Evolutionary conservation across 2,888 invertebrate genomes (phyloP).

Genomic region (Molanna angustata): DNA sequence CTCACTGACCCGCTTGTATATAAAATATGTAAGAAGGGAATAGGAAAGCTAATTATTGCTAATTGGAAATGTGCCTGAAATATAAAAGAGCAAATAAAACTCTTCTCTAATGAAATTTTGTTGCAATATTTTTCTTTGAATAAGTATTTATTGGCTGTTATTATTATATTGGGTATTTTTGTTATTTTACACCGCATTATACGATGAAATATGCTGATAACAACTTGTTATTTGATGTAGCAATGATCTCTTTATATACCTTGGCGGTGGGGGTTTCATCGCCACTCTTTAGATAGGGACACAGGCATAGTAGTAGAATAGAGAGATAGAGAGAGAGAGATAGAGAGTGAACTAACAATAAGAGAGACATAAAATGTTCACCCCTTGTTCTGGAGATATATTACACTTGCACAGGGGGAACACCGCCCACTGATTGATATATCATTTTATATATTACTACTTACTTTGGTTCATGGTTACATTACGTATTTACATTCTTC

Average conservation of each 20-base stretch:
- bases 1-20: slow-evolving; percentile 28
- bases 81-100: slow-evolving; percentile 28
- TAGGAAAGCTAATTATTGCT: slow-evolving; percentile 4
- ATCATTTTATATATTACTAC: too few species aligned
- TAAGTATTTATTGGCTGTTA: slow-evolving; percentile 35
- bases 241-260: too few species aligned
- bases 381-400: slow-evolving; percentile 42
- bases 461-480: slow-evolving; percentile 41
- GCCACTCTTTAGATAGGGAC: too few species aligned
- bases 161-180: slow-evolving; percentile 40
- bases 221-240: too few species aligned
- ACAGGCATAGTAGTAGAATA: slow-evolving; percentile 4
- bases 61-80: slow-evolving; percentile 15
- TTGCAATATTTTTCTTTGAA: slow-evolving; percentile 34
- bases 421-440: slow-evolving; percentile 30
- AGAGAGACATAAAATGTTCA: slow-evolving; percentile 26
- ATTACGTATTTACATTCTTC: slow-evolving; percentile 43
- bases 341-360: slow-evolving; percentile 4
- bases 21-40: slow-evolving; percentile 16
- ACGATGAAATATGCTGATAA: too few species aligned
- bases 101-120: slow-evolving; percentile 32
- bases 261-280: too few species aligned
- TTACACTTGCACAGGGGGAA: slow-evolving; percentile 51
- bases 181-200: too few species aligned
- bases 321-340: slow-evolving; percentile 9